These are phyloP conservation scores for Cerastoderma edule DNA, from an alignment of 2,888 invertebrate genomes.

Conservation along the genomic window DNA sequence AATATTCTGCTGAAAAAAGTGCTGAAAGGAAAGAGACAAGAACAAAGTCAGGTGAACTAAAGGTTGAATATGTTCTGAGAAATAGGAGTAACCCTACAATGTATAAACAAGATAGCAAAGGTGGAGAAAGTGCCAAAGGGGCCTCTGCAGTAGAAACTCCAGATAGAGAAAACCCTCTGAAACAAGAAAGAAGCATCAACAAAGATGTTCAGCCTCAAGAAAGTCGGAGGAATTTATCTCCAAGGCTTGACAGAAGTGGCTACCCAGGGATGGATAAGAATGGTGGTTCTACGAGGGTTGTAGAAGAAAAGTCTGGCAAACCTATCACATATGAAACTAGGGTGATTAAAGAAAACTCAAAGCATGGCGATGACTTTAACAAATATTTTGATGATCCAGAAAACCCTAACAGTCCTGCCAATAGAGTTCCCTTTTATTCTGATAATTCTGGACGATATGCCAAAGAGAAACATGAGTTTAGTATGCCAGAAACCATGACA, in stretches of 20 bases:
- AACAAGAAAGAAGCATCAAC: not conserved
- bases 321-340: conserved; percentile 33
- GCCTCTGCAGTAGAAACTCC: not conserved
- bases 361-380: conserved; percentile 39
- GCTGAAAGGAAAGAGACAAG: conserved; percentile 14
- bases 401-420: conserved; percentile 36
- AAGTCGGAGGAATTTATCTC: not conserved
- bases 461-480: conserved; percentile 44
- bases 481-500: conserved; percentile 44
- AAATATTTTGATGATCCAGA: conserved; percentile 58
- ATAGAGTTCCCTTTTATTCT: conserved; percentile 46
- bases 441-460: conserved; percentile 40
- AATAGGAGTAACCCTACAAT: conserved; percentile 39
- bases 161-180: not conserved
- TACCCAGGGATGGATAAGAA: not conserved
- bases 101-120: conserved; percentile 31
- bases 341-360: conserved; percentile 10
- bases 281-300: not conserved
- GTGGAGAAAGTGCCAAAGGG: not conserved
- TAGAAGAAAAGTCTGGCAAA: not conserved
- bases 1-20: conserved; percentile 13
- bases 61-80: conserved; percentile 56
- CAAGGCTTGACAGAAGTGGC: not conserved
- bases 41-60: conserved; percentile 31
- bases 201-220: not conserved